These are phyloP conservation scores for Tiaroga cobitis DNA, from an alignment of 2,797 vertebrate species.

Conservation along the genomic window DNA sequence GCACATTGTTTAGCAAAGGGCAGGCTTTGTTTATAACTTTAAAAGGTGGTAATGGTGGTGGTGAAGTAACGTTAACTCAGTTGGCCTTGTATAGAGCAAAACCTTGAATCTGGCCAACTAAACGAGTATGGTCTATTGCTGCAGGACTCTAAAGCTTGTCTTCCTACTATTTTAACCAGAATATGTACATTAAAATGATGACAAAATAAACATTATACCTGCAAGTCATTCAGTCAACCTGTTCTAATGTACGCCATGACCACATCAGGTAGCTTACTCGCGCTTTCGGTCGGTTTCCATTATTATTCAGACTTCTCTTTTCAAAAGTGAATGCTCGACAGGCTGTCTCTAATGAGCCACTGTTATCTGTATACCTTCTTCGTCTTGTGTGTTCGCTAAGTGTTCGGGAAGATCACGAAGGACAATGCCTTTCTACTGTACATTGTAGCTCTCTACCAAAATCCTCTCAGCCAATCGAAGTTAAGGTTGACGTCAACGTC, in stretches of 20 bases:
- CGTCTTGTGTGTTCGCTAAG: slow-evolving; percentile 63
- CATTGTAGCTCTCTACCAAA: slow-evolving; percentile 88
- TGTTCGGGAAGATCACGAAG: slow-evolving; percentile 76
- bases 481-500: slow-evolving; percentile 76
- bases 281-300: slow-evolving; percentile 61
- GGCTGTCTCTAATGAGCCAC: slow-evolving; percentile 78
- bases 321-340: slow-evolving; percentile 77
- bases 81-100: slow-evolving; percentile 59
- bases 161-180: slow-evolving; percentile 88
- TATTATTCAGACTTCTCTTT: slow-evolving; percentile 58
- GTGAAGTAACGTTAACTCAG: slow-evolving; percentile 55
- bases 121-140: slow-evolving; percentile 81
- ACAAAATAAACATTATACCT: slow-evolving; percentile 64
- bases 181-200: slow-evolving; percentile 72
- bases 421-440: slow-evolving; percentile 81
- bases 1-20: slow-evolving; percentile 76
- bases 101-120: slow-evolving; percentile 72
- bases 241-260: slow-evolving; percentile 70
- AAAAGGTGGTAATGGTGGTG: slow-evolving; percentile 48
- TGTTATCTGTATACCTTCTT: slow-evolving; percentile 72
- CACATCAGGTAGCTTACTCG: slow-evolving; percentile 75
- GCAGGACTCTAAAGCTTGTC: slow-evolving; percentile 96
- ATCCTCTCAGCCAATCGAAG: slow-evolving; percentile 78
- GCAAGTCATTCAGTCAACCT: slow-evolving; percentile 68
- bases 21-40: slow-evolving; percentile 59